Evolutionary conservation across 1,140 invertebrate species (phyloP), one percentile per base, ranked within the genome.

Genomic region (Euwallacea similis): DNA sequence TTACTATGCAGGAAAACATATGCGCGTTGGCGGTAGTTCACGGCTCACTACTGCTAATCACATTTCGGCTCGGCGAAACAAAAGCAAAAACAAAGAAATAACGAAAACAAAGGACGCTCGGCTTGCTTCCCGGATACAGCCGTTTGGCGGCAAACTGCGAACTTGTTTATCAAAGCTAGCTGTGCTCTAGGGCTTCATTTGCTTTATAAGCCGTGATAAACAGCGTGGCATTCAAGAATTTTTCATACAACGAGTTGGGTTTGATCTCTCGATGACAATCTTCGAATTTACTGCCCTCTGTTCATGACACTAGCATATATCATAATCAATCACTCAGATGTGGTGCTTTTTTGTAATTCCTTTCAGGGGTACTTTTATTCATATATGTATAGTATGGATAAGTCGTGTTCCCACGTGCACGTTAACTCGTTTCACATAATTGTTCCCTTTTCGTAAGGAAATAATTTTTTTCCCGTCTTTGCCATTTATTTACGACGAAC

Each of bases 181-280:
- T 56, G 55, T 55, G 64, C 70, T 55, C 63, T 55, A 63, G 70
- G 70, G 62, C 70, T 71, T 71, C 70, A 71, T 71, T 71, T 71
- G 70, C 64, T 71, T 71, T 71, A 71, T 71, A 71, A 71, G 60
- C 70, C 21, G 64, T 71, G 70, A 66, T 71, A 71, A 71, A 66
- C 64, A 63, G 63, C 63, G 33, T 42, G 10, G 61, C 60, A 46
- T 61, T 42, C 44, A 61, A 11, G 53, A 11, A 61, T 43, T 41
- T 63, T 50, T 63, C 43, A 41, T n/a, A 11, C 44, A 7, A 33
- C 21, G 21, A 33, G 21, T 33, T 33, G 21, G 21, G 42, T 63
- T 63, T 63, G 61, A 63, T 63, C 61, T 63, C 44, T 13, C 15
- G 13, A 63, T 63, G 61, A 66, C 41, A 66, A 66, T 66, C 42